Evolutionary conservation across 2,797 vertebrate genomes (phyloP).

Genomic region (Lepilemur septentrionalis): DNA sequence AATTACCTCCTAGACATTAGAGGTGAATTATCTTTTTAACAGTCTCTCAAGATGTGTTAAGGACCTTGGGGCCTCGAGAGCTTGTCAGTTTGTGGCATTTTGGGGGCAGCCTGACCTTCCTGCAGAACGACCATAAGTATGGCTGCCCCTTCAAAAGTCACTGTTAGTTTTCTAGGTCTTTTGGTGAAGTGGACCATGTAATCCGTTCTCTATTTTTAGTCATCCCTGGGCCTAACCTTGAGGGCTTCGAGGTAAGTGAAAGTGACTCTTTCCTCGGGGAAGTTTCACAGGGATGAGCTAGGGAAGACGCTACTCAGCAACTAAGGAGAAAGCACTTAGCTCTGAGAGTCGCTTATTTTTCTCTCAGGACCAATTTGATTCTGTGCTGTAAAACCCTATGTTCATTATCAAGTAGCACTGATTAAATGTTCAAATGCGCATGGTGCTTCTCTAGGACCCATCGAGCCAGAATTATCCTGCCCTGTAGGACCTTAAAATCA

Average conservation of each 20-base stretch:
- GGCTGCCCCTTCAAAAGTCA: neutral
- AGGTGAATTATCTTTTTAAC: slow-evolving; percentile 35
- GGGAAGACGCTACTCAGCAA: neutral
- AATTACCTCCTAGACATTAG: neutral
- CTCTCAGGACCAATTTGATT: slow-evolving; percentile 44
- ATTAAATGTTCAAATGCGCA: slow-evolving; percentile 16
- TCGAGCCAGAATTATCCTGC: slow-evolving; percentile 38
- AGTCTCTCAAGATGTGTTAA: slow-evolving; percentile 7
- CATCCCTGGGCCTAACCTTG: neutral
- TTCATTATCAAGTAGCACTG: slow-evolving; percentile 51
- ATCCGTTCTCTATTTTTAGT: slow-evolving; percentile 22
- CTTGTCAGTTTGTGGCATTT: neutral
- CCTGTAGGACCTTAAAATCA: slow-evolving; percentile 50
- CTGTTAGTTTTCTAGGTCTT: neutral
- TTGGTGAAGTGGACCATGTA: slow-evolving; percentile 2
- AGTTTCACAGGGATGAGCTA: neutral
- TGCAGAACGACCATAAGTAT: neutral
- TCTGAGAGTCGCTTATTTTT: neutral
- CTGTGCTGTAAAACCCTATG: slow-evolving; percentile 5
- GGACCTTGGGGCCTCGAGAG: neutral
- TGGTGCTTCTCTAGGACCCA: neutral
- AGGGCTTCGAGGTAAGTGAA: slow-evolving; percentile 16
- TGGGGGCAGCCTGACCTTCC: neutral
- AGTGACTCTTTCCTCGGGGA: slow-evolving; percentile 9
- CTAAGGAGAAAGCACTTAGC: neutral